Percentiles rank a stretch among this genome's conserved stretches.
Conservation (phyloP, 2,113 vertebrate genomes). For the Thomomys bottae region DNA sequence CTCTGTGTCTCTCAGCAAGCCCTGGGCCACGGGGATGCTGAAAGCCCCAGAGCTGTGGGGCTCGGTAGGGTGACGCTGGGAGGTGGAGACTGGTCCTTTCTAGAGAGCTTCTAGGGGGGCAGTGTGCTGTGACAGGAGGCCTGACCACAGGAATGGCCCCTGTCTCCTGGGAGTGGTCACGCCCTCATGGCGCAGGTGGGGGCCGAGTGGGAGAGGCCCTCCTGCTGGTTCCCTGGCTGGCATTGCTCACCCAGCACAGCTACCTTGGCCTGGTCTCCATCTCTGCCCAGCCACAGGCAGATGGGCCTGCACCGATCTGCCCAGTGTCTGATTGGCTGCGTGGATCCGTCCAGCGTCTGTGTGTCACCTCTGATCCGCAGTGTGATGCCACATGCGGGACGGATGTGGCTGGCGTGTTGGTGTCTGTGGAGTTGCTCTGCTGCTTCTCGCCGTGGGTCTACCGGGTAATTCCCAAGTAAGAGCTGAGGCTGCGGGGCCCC, state of each 20-base stretch:
- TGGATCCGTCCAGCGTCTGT: too few species aligned
- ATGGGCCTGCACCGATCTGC: neutral
- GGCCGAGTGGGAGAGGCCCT: too few species aligned
- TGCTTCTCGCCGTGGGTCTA: too few species aligned
- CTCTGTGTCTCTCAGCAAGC: neutral
- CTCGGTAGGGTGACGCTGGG: neutral
- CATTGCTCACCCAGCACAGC: neutral
- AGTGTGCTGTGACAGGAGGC: neutral
- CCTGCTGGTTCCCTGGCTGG: neutral
- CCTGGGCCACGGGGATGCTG: fast-evolving
- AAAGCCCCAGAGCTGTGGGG: neutral
- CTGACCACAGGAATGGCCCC: neutral
- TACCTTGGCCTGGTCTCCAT: neutral
- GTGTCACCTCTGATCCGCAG: too few species aligned
- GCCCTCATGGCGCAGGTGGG: neutral
- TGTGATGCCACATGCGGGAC: too few species aligned
- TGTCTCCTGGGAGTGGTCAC: fast-evolving
- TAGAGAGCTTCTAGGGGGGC: neutral
- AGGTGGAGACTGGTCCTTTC: fast-evolving
- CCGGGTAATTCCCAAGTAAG: too few species aligned
- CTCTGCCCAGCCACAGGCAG: fast-evolving
- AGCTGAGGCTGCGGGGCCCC: too few species aligned
- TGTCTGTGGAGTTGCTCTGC: too few species aligned
- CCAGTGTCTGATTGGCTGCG: neutral
- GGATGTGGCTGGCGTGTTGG: too few species aligned